Evolutionary conservation across 1,140 invertebrate genomes (phyloP).

Genomic region (Bombus confusus): DNA sequence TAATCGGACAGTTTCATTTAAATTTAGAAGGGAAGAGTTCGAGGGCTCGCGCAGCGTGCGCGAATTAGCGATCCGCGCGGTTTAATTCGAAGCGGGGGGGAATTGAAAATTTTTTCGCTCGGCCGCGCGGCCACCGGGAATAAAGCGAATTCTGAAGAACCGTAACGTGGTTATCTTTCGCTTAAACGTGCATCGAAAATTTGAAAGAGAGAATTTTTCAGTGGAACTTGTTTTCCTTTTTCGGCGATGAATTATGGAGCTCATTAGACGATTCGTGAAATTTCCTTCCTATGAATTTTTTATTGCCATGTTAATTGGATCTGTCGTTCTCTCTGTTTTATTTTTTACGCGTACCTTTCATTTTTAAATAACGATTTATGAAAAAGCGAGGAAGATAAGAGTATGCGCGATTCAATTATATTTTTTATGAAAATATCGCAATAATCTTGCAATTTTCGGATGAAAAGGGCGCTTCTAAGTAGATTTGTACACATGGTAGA

Average conservation of each 20-base stretch:
- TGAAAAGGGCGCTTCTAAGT: neutral
- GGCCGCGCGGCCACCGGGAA: neutral
- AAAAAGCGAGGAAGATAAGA: neutral
- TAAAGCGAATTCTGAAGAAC: neutral
- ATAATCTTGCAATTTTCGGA: neutral
- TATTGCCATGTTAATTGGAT: conserved; percentile 23
- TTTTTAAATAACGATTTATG: neutral
- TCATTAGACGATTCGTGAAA: conserved; percentile 5
- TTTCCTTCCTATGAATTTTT: neutral
- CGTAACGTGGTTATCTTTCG: neutral
- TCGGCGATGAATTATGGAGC: neutral
- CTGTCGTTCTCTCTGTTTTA: neutral
- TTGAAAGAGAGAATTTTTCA: neutral
- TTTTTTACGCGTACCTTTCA: neutral
- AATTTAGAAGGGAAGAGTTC: conserved; percentile 47
- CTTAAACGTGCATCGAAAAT: conserved; percentile 6
- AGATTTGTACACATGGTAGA: neutral
- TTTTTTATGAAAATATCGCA: neutral
- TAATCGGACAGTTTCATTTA: conserved; percentile 46
- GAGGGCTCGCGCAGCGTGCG: conserved; percentile 21
- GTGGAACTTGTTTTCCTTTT: too few relatives aligned
- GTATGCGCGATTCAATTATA: neutral
- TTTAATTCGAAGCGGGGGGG: conserved; percentile 33
- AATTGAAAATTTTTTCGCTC: conserved; percentile 25
- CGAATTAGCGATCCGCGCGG: conserved; percentile 38